phyloP scores from a whole-genome alignment of 2,113 vertebrate genomes.

The Pholis gunnellus region DNA sequence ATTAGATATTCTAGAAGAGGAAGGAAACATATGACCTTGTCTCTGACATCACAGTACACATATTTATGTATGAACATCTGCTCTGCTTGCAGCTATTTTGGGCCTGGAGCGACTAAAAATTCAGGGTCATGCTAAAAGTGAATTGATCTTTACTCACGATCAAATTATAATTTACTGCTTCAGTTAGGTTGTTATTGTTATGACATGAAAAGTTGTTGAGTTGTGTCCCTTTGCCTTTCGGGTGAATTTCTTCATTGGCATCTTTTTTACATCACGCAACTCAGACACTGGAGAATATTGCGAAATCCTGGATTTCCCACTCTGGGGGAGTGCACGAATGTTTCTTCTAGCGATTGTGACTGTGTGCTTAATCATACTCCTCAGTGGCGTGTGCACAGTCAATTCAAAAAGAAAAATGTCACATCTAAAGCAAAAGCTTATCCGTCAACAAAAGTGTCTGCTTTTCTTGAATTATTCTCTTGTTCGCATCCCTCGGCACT shows the following conservation, averaged over 20 bases:
- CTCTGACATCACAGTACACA: constrained; percentile 64
- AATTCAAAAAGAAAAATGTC: constrained; percentile 5
- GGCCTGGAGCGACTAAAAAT: constrained; percentile 22
- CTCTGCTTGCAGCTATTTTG: constrained; percentile 67
- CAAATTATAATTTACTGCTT: constrained; percentile 26
- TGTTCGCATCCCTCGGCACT: constrained; percentile 29
- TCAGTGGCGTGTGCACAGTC: neutral
- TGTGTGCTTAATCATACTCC: constrained; percentile 12
- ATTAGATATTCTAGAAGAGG: constrained; percentile 32
- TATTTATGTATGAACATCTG: constrained; percentile 83
- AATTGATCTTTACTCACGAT: constrained; percentile 33
- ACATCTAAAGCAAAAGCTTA: neutral
- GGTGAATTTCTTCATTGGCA: constrained; percentile 7
- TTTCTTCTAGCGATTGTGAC: neutral
- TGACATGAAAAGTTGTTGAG: constrained; percentile 14
- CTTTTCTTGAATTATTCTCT: constrained; percentile 4
- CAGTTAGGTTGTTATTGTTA: constrained; percentile 11
- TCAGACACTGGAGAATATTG: constrained; percentile 38
- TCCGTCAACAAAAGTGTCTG: constrained; percentile 9
- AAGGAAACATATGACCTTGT: constrained; percentile 47
- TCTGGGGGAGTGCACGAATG: neutral
- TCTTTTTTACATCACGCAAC: neutral
- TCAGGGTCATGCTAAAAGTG: constrained; percentile 62
- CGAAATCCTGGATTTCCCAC: constrained; percentile 49
- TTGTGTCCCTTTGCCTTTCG: constrained; percentile 1